Evolutionary conservation across 2,888 invertebrate genomes (phyloP).

Genomic region (Argyresthia goedartella): DNA sequence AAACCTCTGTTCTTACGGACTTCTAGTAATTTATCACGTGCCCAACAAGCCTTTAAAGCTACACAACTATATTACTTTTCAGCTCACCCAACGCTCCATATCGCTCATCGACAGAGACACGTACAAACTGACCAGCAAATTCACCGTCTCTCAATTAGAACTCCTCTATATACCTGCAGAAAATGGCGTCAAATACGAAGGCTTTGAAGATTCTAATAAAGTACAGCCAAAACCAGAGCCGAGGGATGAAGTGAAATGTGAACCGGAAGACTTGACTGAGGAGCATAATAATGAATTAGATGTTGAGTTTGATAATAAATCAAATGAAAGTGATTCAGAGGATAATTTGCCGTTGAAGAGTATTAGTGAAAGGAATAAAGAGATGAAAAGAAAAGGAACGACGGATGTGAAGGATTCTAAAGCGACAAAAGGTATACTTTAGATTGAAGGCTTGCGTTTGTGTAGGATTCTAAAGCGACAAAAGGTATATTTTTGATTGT

Average conservation of each 20-base stretch:
- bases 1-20: too few species aligned
- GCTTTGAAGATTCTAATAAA: neutral
- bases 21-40: too few species aligned
- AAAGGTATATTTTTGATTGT: too few species aligned
- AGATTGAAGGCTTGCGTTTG: too few species aligned
- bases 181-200: neutral
- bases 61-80: neutral
- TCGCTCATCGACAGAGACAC: neutral
- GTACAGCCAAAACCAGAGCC: neutral
- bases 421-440: too few species aligned
- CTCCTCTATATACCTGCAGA: neutral
- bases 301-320: neutral
- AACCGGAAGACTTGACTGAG: neutral
- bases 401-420: neutral
- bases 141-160: neutral
- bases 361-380: neutral
- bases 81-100: neutral
- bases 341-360: constrained; percentile 2
- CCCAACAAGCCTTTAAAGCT: too few species aligned
- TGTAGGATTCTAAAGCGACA: neutral
- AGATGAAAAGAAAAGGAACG: neutral
- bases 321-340: constrained; percentile 1
- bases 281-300: neutral
- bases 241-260: neutral
- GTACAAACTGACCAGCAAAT: neutral